Conservation (phyloP, 2,888 invertebrate genomes). For the Nephrotoma appendiculata region DNA sequence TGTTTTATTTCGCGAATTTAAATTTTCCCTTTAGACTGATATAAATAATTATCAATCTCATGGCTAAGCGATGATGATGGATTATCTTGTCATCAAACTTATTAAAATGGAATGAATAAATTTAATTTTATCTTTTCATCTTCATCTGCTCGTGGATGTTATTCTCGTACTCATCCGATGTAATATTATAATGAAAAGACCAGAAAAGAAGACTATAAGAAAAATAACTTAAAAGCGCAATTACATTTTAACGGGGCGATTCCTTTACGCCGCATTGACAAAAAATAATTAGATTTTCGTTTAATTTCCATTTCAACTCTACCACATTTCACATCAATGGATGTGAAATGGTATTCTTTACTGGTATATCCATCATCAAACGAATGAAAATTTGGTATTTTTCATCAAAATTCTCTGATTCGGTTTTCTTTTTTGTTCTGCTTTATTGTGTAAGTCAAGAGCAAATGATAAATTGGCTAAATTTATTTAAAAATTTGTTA, state of each 20-base stretch:
- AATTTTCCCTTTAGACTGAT: not conserved
- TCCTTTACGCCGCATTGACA: not conserved
- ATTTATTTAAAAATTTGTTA: not conserved
- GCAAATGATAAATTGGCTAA: not conserved
- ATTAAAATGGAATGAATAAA: not conserved
- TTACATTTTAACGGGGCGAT: slow-evolving; percentile 1
- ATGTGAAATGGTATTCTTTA: not conserved
- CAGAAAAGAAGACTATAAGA: not conserved
- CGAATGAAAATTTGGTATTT: not conserved
- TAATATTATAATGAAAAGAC: not conserved
- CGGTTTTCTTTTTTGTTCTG: not conserved
- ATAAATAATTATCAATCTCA: slow-evolving; percentile 1
- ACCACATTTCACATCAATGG: not conserved
- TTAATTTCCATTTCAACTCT: not conserved
- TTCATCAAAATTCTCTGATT: not conserved
- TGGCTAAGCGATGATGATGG: not conserved
- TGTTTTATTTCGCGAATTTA: too few relatives aligned
- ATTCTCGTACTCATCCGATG: not conserved
- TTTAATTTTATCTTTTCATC: not conserved
- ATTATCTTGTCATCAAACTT: not conserved
- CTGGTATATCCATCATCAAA: not conserved
- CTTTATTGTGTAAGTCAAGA: not conserved
- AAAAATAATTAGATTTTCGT: slow-evolving; percentile 4
- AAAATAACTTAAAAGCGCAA: slow-evolving; percentile 1
- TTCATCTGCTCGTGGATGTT: not conserved